Base-by-base conservation (phyloP, 2,797 vertebrate genomes). In the Dendrocincla tyrannina region DNA sequence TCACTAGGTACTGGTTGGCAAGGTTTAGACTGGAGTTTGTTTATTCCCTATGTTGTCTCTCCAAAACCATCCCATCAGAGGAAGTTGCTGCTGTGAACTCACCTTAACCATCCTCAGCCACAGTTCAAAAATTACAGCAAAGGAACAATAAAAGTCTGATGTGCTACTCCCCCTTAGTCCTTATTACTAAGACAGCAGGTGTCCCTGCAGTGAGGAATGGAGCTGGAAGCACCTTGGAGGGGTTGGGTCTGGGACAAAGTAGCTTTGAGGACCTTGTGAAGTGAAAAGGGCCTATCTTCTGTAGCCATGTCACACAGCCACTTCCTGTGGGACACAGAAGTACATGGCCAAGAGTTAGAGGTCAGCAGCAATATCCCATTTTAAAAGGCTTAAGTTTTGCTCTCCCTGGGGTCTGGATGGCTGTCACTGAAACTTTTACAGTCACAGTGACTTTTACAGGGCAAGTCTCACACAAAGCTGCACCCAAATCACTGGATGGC, bases 381-480 rank as follows among this genome's bases (percentile, higher is more conserved):
- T 76, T 95, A 91, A 95, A 94, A 96, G 73, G 37, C 8, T 1
- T 56, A 77, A 41, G 8, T 92, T 96, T 92, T 81, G 44, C 74
- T 84, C 90, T 96, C 81, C 77, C 75, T 56, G 5, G 35, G 89
- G 44, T 58, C 42, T 46, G 44, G 2, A 41, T 52, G 33, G 33
- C 83, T 94, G 66, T 39, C 52, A 62, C 47, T 35, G 15, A 27
- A 19, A 88, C 86, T 92, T 89, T 44, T 44, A 44, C 17, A 44
- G 42, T 19, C 42, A 44, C 49, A 84, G 60, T 59, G 67, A 52
- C 33, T 60, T 69, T 60, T 32, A 18, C 42, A 86, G 64, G 82
- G 32, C 42, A 44, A 70, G 27, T 91, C 58, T 70, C 60, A 19
- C 3, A 28, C 15, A n/a, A 82, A 67, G 37, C 37, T 67, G n/a